Evolutionary conservation across 2,113 vertebrate genomes (phyloP), one percentile per base, ranked within the genome.

Genomic region (Bufo bufo): DNA sequence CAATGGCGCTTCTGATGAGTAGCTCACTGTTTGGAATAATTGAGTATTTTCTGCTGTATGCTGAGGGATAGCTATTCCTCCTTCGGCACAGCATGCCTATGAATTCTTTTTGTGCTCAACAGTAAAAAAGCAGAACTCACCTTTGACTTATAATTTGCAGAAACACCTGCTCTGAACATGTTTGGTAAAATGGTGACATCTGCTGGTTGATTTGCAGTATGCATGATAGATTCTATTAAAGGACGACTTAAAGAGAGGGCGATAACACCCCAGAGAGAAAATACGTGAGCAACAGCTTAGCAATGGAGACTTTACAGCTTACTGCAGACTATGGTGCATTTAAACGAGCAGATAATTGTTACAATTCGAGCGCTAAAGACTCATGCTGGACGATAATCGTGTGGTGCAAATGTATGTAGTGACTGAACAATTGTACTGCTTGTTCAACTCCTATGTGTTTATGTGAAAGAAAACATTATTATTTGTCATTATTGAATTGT

Each of bases 1-100:
- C 79, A 87, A 87, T 82, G 86, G 86, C 1, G 86, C 79, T 49
- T 82, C 66, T 87, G 86, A 87, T 87, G 86, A 87, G 86, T 20
- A 72, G 65, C 86, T 87, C 79, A 82, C 86, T 82, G 79, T 54
- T 87, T 58, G 78, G 65, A 82, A 82, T 87, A 87, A 82, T 87
- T 87, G 79, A 82, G 79, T 74, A 82, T 87, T 82, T 87, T 75
- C 86, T 12, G 86, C 78, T 71, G 69, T 54, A 81, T 87, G 86
- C 43, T 4, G 86, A 56, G 78, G 52, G 86, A 82, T 74, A 87
- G 63, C 66, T 61, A 75, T 82, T 75, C 78, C 79, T 87, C 79
- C 45, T 52, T 69, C 65, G 20, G 86, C 86, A 59, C 79, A 87
- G 86, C 79, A 75, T 45, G 78, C 13, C 17, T 75, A 59, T 75